A percentile compares a stretch with the other conserved stretches of the same genome.
phyloP scores from a whole-genome alignment of 2,113 vertebrate species.

The Gambusia holbrooki region DNA sequence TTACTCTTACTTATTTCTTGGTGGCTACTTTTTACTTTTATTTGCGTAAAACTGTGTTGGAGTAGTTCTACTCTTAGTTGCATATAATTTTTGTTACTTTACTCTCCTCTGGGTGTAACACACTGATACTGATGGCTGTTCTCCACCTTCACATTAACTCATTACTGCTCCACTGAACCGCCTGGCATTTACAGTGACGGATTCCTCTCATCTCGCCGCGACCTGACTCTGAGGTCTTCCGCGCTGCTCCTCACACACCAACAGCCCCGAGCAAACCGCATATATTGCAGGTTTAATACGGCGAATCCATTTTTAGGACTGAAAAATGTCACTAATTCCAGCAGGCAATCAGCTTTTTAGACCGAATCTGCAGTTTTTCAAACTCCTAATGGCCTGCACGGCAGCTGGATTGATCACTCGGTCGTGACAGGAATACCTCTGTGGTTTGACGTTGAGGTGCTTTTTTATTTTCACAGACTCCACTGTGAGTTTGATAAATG shows the following conservation, averaged over 20 bases:
- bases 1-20: too few relatives aligned
- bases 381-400: not conserved
- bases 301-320: not conserved
- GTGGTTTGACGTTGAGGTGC: not conserved
- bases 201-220: not conserved
- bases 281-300: not conserved
- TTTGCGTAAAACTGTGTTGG: too few relatives aligned
- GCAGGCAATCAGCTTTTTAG: slow-evolving; percentile 1
- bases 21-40: too few relatives aligned
- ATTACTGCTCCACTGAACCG: not conserved
- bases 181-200: slow-evolving; percentile 1
- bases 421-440: not conserved
- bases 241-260: not conserved
- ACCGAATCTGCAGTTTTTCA: not conserved
- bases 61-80: too few relatives aligned
- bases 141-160: not conserved
- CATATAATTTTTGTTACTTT: too few relatives aligned
- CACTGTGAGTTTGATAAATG: slow-evolving; percentile 2
- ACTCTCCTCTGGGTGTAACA: not conserved
- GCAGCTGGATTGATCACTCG: not conserved
- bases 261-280: not conserved
- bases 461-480: not conserved
- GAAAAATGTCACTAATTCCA: slow-evolving; percentile 5
- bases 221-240: not conserved
- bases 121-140: not conserved